These are phyloP conservation scores for Ptychobarbus kaznakovi DNA, from an alignment of 2,797 vertebrate species.

Conservation along the genomic window DNA sequence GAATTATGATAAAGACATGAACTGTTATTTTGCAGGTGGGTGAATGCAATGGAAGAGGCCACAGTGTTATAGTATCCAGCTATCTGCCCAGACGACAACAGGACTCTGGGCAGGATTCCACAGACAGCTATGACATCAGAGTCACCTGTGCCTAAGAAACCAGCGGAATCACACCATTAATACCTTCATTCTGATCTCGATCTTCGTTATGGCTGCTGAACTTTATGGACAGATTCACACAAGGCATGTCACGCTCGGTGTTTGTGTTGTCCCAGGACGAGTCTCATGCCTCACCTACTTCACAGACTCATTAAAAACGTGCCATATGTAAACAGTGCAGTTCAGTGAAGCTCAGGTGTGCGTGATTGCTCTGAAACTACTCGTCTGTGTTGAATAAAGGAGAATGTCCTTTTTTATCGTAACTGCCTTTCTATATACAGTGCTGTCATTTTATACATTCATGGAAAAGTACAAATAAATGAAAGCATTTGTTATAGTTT, in stretches of 20 bases:
- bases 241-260: neutral
- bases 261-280: neutral
- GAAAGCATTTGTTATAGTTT: conserved; percentile 19
- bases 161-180: conserved; percentile 25
- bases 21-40: conserved; percentile 85
- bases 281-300: conserved; percentile 15
- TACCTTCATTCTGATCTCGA: conserved; percentile 21
- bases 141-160: conserved; percentile 42
- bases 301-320: conserved; percentile 24
- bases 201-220: conserved; percentile 32
- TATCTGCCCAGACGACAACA: conserved; percentile 28
- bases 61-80: conserved; percentile 92
- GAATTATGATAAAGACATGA: neutral
- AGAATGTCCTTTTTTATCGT: neutral
- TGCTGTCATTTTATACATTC: conserved; percentile 32
- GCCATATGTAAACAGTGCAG: conserved; percentile 52
- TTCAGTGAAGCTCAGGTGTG: conserved; percentile 26
- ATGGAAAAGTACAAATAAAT: neutral
- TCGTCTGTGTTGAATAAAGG: conserved; percentile 15
- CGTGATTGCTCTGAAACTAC: conserved; percentile 21
- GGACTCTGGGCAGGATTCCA: conserved; percentile 24
- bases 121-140: conserved; percentile 25
- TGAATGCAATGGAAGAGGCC: conserved; percentile 94
- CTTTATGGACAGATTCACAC: neutral
- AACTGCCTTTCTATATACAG: conserved; percentile 38